phyloP scores from a whole-genome alignment of 2,797 vertebrate genomes.

The Gallinago stenura region DNA sequence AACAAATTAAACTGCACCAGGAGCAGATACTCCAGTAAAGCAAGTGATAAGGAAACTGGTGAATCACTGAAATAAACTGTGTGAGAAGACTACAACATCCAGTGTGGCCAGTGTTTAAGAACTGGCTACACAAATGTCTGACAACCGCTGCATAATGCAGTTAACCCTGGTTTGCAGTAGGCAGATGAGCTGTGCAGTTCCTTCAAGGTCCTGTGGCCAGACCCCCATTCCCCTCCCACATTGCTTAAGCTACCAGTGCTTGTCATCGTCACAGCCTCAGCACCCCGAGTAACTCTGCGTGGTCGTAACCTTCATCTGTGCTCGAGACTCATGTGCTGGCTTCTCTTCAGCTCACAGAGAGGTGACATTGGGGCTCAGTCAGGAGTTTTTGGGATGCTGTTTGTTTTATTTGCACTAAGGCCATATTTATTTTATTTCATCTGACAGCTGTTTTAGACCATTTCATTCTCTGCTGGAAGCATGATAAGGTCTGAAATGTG shows the following conservation, averaged over 20 bases:
- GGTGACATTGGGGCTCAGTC: neutral
- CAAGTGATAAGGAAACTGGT: neutral
- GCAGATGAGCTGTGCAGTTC: neutral
- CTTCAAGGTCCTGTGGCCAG: neutral
- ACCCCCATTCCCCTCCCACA: neutral
- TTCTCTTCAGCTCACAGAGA: neutral
- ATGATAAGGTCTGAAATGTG: conserved; percentile 59
- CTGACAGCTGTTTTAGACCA: conserved; percentile 73
- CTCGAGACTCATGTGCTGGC: neutral
- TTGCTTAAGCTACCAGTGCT: neutral
- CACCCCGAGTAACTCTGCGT: neutral
- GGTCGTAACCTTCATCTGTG: neutral
- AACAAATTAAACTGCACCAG: neutral
- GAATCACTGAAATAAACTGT: neutral
- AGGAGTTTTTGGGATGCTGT: neutral
- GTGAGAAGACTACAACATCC: neutral
- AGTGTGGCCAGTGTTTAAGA: neutral
- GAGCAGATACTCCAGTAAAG: neutral
- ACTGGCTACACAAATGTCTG: neutral
- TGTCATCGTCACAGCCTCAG: neutral
- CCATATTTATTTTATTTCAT: conserved; percentile 70
- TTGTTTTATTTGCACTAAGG: conserved; percentile 51
- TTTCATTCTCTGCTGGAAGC: conserved; percentile 68
- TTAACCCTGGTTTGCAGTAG: neutral
- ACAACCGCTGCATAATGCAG: rapidly evolving